Evolutionary conservation across 2,888 invertebrate genomes (phyloP).

Genomic region (Stenolophus ochropezus): DNA sequence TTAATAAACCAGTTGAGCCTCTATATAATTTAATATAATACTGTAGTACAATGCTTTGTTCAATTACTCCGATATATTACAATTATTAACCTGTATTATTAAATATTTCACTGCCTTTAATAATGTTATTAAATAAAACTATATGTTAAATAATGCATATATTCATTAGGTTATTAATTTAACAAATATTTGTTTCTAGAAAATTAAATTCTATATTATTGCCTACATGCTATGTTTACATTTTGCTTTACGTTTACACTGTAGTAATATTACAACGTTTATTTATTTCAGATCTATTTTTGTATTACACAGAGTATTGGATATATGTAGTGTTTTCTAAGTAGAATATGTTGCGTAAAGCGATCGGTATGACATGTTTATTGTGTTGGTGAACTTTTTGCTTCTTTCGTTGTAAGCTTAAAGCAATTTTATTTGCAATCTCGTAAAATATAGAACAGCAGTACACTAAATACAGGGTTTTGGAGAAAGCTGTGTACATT

Average conservation of each 20-base stretch:
- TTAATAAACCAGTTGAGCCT: too few relatives aligned
- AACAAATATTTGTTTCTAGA: background rate
- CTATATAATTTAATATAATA: too few relatives aligned
- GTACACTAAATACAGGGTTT: background rate
- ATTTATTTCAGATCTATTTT: background rate
- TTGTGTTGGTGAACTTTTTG: background rate
- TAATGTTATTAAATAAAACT: background rate
- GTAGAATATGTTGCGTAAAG: constrained; percentile 2
- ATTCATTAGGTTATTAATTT: background rate
- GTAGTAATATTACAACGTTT: background rate
- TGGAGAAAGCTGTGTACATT: constrained; percentile 2
- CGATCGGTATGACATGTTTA: constrained; percentile 15
- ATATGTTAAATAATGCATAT: background rate
- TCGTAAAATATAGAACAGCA: background rate
- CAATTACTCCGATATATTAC: too few relatives aligned
- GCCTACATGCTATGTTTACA: too few relatives aligned
- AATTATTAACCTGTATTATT: too few relatives aligned
- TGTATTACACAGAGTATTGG: background rate
- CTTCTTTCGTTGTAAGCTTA: constrained; percentile 17
- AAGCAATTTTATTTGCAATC: constrained; percentile 34
- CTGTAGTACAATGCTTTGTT: too few relatives aligned
- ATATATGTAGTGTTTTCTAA: background rate
- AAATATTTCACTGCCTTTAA: too few relatives aligned
- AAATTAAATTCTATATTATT: background rate
- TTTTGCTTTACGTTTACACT: too few relatives aligned